Evolutionary conservation across 2,888 invertebrate species (phyloP), one percentile per base, ranked within the genome.

Genomic region (Lathronympha strigana): DNA sequence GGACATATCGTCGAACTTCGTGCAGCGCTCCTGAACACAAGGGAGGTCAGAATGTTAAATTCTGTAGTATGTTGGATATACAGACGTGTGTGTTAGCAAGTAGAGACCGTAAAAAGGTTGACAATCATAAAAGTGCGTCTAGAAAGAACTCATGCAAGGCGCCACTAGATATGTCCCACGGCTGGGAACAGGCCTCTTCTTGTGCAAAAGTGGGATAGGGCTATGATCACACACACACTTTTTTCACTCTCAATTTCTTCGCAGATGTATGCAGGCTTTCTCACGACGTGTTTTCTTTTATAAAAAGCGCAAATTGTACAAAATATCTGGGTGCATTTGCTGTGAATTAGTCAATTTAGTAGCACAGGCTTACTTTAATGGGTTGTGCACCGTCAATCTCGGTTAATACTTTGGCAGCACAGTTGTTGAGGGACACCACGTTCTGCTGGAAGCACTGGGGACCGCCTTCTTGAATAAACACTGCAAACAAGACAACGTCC

Each of bases 381-480:
- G 53, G n/a, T 25, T 62, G 53, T 5, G 40, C 33, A 5, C 33
- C 23, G 8, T 60, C 51, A 4, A 45, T 25, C 4, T 64, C 45
- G 0, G 40, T 23, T 19, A 64, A 45, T 5, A 45, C 43, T 11
- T 25, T 45, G 6, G 25, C 36, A 11, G 33, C 36, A 45, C 64
- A 64, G 15, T 36, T 6, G 13, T 53, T 50, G 4, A 64, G 58
- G 28, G 49, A 17, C 6, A 19, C 45, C 1, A 38, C 51, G 36
- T 93, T 93, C 0, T 87, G 82, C 62, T 88, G 73, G 28, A 95
- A 82, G 75, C 95, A 95, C 75, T 95, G 94, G 1, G 94, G 93
- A 3, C 95, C 95, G 28, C 94, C 93, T 75, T 95, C 95, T 8
- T 95, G 94, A 31, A 68, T 68, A 40, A 68, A 68, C 43, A 68